Evolutionary conservation across 2,888 invertebrate species (phyloP).

Genomic region (Nineta flava): DNA sequence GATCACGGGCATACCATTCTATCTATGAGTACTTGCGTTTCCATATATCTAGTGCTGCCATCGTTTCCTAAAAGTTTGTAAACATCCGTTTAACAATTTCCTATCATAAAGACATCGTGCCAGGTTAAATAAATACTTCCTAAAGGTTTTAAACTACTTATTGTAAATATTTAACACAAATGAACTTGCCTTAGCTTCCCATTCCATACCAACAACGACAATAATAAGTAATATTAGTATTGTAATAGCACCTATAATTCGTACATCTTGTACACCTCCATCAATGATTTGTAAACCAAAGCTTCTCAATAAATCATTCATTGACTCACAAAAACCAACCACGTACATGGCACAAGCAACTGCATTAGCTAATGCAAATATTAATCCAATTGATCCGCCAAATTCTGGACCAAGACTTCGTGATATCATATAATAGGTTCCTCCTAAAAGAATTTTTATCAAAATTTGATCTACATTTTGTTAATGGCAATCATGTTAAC

Average conservation of each 20-base stretch:
- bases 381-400: slow-evolving; percentile 88
- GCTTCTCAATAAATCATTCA: slow-evolving; percentile 48
- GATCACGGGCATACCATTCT: no score
- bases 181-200: slow-evolving; percentile 70
- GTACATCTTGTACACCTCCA: slow-evolving; percentile 50
- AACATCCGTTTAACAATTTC: no score
- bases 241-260: slow-evolving; percentile 74
- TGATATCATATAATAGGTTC: slow-evolving; percentile 97
- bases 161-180: no score
- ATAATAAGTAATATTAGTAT: slow-evolving; percentile 68
- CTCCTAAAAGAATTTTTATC: slow-evolving; percentile 43
- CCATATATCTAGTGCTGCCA: no score
- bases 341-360: slow-evolving; percentile 96
- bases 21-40: no score
- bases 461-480: neutral
- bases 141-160: no score
- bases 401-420: slow-evolving; percentile 94
- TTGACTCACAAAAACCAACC: slow-evolving; percentile 93
- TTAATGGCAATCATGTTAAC: neutral
- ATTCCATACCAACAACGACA: slow-evolving; percentile 91
- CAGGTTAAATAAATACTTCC: no score
- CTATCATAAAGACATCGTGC: no score
- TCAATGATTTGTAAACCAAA: slow-evolving; percentile 45
- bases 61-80: no score
- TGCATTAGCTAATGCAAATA: slow-evolving; percentile 92